Percentiles rank a stretch among this genome's conserved stretches.
Conservation (phyloP, 1,140 invertebrate species). For the Plutomurus gul region DNA sequence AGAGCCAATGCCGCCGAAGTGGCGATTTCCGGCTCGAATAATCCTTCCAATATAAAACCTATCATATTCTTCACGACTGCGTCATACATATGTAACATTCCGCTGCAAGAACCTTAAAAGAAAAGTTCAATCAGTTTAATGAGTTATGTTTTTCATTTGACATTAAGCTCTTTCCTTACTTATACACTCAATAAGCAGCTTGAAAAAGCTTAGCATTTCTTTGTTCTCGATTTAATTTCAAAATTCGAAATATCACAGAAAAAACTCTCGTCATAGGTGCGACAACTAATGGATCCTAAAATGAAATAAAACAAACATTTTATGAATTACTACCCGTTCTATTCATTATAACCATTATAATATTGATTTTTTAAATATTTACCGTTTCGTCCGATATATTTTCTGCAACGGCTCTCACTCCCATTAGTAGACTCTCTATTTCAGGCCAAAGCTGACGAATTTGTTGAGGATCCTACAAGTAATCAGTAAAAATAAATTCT, state of each 20-base stretch:
- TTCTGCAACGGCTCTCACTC: conserved; percentile 47
- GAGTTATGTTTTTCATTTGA: neutral
- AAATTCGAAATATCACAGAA: conserved; percentile 43
- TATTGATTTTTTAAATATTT: too few relatives aligned
- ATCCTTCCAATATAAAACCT: conserved; percentile 48
- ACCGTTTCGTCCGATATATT: conserved; percentile 51
- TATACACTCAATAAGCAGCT: conserved; percentile 52
- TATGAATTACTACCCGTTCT: too few relatives aligned
- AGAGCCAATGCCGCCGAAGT: conserved; percentile 47
- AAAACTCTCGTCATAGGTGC: conserved; percentile 51
- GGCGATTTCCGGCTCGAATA: conserved; percentile 43
- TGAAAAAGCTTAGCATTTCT: conserved; percentile 46
- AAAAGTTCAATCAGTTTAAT: neutral
- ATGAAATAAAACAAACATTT: too few relatives aligned
- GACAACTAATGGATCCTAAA: conserved; percentile 47
- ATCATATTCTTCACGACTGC: conserved; percentile 47
- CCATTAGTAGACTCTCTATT: conserved; percentile 42
- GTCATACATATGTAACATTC: conserved; percentile 48
- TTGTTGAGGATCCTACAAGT: conserved; percentile 32
- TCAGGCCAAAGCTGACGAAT: conserved; percentile 28
- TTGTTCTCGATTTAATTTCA: conserved; percentile 45
- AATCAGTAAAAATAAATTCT: too few relatives aligned
- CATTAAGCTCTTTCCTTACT: conserved; percentile 32
- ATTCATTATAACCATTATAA: too few relatives aligned
- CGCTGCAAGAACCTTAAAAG: conserved; percentile 46